Evolutionary conservation across 2,113 vertebrate species (phyloP).

Genomic region (Mormoops blainvillei): DNA sequence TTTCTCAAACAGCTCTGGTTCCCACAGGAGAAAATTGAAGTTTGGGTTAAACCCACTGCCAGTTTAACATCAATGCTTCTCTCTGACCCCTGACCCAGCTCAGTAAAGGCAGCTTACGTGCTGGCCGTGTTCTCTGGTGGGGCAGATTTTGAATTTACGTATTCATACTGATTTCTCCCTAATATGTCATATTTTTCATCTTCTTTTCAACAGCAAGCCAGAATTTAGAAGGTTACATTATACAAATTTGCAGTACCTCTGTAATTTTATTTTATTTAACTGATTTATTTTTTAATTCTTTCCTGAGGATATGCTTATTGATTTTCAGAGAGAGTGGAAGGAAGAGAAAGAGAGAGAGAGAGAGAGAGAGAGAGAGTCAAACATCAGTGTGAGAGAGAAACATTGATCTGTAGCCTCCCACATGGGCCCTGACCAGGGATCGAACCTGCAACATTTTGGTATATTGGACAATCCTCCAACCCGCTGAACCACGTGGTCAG

Average conservation of each 20-base stretch:
- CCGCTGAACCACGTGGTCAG: no score
- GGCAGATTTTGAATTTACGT: neutral
- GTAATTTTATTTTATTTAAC: slow-evolving; percentile 16
- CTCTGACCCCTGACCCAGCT: neutral
- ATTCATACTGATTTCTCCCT: neutral
- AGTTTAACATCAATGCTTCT: rapidly evolving
- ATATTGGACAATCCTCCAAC: no score
- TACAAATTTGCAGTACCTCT: neutral
- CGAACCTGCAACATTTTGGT: no score
- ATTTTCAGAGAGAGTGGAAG: no score
- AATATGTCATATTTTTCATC: neutral
- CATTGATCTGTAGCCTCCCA: no score
- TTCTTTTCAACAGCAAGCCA: slow-evolving; percentile 10
- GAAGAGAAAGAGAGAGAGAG: no score
- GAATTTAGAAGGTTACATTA: neutral
- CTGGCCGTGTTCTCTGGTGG: neutral
- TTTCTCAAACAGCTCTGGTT: neutral
- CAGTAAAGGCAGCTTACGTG: neutral
- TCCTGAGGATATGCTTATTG: no score
- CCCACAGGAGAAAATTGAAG: neutral
- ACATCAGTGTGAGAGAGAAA: no score
- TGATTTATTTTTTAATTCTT: no score
- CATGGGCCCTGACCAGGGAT: no score
- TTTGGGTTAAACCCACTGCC: neutral
- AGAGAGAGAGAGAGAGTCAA: no score